Evolutionary conservation across 2,113 vertebrate species (phyloP), one percentile per base, ranked within the genome.

Genomic region (Marcusenius ussheri): DNA sequence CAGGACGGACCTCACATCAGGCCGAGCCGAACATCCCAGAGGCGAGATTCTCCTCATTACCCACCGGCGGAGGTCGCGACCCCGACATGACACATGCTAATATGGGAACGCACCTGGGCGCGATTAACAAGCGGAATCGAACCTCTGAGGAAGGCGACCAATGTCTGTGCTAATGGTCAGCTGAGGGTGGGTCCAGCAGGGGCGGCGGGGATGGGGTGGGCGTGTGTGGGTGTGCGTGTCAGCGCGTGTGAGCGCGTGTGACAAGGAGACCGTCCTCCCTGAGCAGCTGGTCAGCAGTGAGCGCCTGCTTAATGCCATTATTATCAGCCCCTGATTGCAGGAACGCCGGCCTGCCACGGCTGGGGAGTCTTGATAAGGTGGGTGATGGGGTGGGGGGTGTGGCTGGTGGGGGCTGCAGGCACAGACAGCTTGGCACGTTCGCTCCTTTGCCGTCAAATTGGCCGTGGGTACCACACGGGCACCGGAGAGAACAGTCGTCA

Each of bases 31-130:
- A 51, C 49, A 39, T 87, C 85, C 85, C 85, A 31, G 50, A 80
- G 50, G 85, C 17, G 50, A 47, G 24, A 15, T 39, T 56, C 47
- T 42, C 24, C 50, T 87, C 49, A 53, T 47, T 35, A 53, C 50
- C 85, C 7, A 15, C 85, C 17, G 17, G 85, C 17, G 11, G 50
- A 87, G 85, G 85, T 56, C 50, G n/a, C 15, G 85, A 87, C 85
- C 85, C 50, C 6, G 5, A 53, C 85, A 87, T 53, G 85, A 87
- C 85, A 87, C 50, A 39, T 87, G 50, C n/a, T 87, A 56, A 87
- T 53, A 87, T 53, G 50, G 85, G 50, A 87, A 10, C 9, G 27
- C 11, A 31, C 47, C 10, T 27, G 21, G 8, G 35, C 7, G 1
- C 3, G 83, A 84, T 87, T 53, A 87, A 87, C 85, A 87, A 87